Percentiles rank a stretch among this genome's conserved stretches.
Conservation (phyloP, 2,888 invertebrate genomes). For the Beris chalybata region DNA sequence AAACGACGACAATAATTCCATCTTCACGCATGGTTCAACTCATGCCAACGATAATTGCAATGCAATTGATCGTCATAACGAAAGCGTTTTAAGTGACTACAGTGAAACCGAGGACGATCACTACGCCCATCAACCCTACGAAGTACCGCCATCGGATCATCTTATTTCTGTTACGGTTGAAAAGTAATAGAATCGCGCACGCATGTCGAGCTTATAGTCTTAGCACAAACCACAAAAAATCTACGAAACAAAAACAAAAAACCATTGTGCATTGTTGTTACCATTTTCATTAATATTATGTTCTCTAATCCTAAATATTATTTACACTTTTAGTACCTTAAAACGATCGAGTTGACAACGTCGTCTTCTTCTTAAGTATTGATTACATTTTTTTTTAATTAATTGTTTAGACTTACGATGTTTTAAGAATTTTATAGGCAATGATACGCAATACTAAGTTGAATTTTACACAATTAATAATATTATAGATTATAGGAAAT, state of each 20-base stretch:
- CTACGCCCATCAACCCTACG: constrained; percentile 7
- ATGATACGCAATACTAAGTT: too few species aligned
- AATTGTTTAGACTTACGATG: constrained; percentile 1
- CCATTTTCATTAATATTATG: too few species aligned
- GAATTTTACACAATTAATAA: too few species aligned
- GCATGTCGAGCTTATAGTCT: not conserved
- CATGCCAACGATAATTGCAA: constrained; percentile 10
- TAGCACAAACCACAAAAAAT: constrained; percentile 6
- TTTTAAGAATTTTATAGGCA: too few species aligned
- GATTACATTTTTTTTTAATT: constrained; percentile 10
- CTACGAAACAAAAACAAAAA: not conserved
- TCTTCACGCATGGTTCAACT: not conserved
- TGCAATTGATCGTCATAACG: constrained; percentile 1
- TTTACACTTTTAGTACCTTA: constrained; percentile 15
- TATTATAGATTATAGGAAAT: constrained; percentile 23
- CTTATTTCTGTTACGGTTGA: not conserved
- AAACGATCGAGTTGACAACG: constrained; percentile 3
- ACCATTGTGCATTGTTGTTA: too few species aligned
- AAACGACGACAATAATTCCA: not conserved
- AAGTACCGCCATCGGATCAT: constrained; percentile 11
- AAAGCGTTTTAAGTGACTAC: constrained; percentile 25
- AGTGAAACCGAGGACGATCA: constrained; percentile 31
- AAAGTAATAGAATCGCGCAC: not conserved
- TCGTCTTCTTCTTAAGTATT: constrained; percentile 19
- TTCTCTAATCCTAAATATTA: not conserved